A percentile compares a stretch with the other conserved stretches of the same genome.
Conservation (phyloP, 2,888 invertebrate genomes). For the Orchestes rusci region DNA sequence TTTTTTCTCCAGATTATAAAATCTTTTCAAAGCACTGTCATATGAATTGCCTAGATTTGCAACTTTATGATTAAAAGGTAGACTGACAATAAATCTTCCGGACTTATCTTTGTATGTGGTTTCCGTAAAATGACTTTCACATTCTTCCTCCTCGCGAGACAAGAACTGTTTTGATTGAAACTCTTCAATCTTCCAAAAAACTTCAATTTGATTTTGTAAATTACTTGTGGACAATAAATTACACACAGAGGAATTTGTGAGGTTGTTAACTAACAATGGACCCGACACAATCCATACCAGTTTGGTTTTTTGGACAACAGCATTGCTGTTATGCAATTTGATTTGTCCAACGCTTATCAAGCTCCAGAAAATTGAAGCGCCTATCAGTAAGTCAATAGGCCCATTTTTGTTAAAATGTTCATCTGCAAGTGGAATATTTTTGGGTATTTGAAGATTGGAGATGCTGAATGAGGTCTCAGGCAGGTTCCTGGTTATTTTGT, state of each 20-base stretch:
- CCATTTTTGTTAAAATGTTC: conserved; percentile 1
- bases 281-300: conserved; percentile 9
- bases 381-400: conserved; percentile 14
- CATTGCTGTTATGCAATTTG: background rate
- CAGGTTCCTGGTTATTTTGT: conserved; percentile 3
- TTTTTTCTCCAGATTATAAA: background rate
- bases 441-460: background rate
- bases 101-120: background rate
- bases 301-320: conserved; percentile 7
- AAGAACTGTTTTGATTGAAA: background rate
- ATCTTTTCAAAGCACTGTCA: conserved; percentile 8
- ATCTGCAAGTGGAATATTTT: conserved; percentile 7
- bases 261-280: background rate
- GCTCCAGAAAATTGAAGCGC: conserved; percentile 14
- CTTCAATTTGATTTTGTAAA: conserved; percentile 1
- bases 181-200: conserved; percentile 5
- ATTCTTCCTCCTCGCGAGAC: conserved; percentile 4
- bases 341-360: conserved; percentile 10
- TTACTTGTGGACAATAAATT: background rate
- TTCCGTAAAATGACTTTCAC: background rate
- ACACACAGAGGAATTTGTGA: background rate
- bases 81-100: background rate
- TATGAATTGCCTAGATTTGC: conserved; percentile 1
- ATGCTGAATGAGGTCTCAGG: background rate
- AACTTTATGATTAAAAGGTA: conserved; percentile 1